These are phyloP conservation scores for Channa argus DNA, from an alignment of 2,113 vertebrate genomes.

Conservation along the genomic window DNA sequence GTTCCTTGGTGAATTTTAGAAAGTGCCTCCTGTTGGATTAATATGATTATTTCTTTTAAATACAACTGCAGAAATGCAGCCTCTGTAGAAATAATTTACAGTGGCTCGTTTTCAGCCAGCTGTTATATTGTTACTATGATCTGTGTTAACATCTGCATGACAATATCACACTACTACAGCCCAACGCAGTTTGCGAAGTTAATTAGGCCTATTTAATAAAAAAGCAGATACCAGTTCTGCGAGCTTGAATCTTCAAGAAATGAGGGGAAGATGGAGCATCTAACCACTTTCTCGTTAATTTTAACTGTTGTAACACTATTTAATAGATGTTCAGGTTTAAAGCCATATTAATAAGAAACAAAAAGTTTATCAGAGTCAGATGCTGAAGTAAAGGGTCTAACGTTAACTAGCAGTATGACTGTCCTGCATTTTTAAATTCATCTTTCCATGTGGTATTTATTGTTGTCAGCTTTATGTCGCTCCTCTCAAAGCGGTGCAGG, in stretches of 20 bases:
- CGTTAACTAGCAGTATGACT: no score
- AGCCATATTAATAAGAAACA: no score
- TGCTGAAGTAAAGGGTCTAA: no score
- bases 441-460: no score
- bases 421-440: no score
- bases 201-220: background rate
- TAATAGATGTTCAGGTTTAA: no score
- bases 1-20: conserved; percentile 53
- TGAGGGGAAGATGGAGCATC: background rate
- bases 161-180: background rate
- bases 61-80: conserved; percentile 33
- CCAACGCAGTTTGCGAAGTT: background rate
- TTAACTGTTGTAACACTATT: no score
- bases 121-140: background rate
- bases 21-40: conserved; percentile 55
- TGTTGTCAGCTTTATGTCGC: no score
- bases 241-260: background rate
- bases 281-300: no score
- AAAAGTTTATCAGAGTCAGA: no score
- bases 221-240: background rate
- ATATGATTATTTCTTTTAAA: conserved; percentile 54
- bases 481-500: no score
- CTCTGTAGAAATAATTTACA: conserved; percentile 32
- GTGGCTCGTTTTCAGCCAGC: conserved; percentile 13
- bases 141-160: background rate